Conservation (phyloP, 2,797 vertebrate genomes). For the Sebastes itinus region DNA sequence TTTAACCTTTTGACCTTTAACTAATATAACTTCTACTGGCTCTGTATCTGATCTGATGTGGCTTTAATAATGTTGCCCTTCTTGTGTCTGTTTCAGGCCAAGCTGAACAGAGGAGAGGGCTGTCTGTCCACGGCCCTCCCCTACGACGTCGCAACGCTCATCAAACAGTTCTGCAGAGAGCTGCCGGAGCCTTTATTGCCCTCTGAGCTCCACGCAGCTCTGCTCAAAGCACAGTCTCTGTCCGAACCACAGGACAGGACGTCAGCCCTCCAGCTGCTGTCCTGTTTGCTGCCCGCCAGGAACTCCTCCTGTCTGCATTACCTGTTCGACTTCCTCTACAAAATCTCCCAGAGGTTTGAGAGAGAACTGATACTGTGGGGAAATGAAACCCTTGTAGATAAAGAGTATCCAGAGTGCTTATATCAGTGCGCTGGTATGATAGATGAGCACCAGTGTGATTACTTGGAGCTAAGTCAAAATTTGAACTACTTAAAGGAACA, state of each 20-base stretch:
- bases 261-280: conserved; percentile 87
- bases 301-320: conserved; percentile 84
- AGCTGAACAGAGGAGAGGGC: conserved; percentile 83
- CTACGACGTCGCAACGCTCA: conserved; percentile 88
- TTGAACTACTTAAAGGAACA: too few species aligned
- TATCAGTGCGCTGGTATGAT: background rate
- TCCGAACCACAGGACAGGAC: conserved; percentile 74
- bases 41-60: background rate
- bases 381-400: background rate
- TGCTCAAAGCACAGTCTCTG: conserved; percentile 87
- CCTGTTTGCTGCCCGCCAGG: conserved; percentile 85
- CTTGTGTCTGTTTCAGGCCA: conserved; percentile 52
- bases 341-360: conserved; percentile 87
- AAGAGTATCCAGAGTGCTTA: background rate
- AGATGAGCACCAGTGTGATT: background rate
- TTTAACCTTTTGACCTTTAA: background rate
- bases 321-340: conserved; percentile 88
- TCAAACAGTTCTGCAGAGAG: conserved; percentile 93
- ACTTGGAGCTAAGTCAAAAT: too few species aligned
- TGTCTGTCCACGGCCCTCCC: conserved; percentile 84
- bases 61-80: background rate
- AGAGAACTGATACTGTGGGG: too few species aligned
- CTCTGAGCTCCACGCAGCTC: conserved; percentile 82
- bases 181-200: conserved; percentile 88
- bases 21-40: background rate